phyloP scores from a whole-genome alignment of 2,113 vertebrate genomes.

The cattle (Bos taurus) region DNA sequence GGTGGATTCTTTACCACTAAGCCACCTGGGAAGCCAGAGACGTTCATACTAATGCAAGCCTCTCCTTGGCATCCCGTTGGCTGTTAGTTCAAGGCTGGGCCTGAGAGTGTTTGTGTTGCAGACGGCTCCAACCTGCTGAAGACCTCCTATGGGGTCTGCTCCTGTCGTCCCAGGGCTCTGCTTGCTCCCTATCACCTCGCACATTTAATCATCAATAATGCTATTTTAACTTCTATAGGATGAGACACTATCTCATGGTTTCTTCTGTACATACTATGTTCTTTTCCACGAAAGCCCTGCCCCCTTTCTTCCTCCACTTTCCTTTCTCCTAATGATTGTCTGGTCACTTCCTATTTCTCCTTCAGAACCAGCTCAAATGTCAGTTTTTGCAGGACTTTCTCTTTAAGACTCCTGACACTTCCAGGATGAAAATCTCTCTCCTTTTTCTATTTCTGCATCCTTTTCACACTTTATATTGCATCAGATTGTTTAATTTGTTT shows the following conservation, averaged over 20 bases:
- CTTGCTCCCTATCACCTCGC: neutral
- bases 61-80: neutral
- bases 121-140: neutral
- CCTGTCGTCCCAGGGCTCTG: rapidly evolving
- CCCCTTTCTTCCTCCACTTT: neutral
- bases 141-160: neutral
- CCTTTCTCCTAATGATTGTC: neutral
- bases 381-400: neutral
- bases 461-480: neutral
- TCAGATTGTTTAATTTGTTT: neutral
- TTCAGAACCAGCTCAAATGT: neutral
- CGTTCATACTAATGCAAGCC: neutral
- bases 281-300: neutral
- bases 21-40: neutral
- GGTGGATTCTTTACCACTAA: neutral
- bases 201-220: neutral
- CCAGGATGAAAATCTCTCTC: neutral
- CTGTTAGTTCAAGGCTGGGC: neutral
- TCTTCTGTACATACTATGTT: neutral
- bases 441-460: neutral
- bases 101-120: neutral
- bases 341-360: neutral
- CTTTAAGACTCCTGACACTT: neutral
- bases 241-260: slow-evolving; percentile 41
- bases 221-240: slow-evolving; percentile 48